Evolutionary conservation across 2,113 vertebrate species (phyloP), one percentile per base, ranked within the genome.

Genomic region (cattle (Bos taurus)): DNA sequence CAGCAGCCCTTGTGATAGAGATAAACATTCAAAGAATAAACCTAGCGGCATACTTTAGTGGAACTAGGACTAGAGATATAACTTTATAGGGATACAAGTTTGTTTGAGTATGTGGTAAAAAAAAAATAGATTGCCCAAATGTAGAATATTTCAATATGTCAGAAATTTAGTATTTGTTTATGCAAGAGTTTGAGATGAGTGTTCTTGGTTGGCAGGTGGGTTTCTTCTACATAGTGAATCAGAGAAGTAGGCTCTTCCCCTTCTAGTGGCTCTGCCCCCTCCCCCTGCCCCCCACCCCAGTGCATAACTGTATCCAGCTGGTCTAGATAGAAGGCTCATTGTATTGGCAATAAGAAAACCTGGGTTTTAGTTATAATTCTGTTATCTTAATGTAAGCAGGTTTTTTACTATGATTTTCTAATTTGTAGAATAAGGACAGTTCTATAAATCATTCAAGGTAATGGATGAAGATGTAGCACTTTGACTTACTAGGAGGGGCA

Each of bases 11-110:
- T 88, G 52, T 77, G 50, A 78, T 96, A 10, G 40, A 88, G 48
- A 81, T 91, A 59, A 82, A 92, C 36, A 59, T 90, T 91, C 77
- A 96, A 84, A 64, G 30, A 50, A 48, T 60, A 89, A 82, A 80
- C 19, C 33, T 71, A 89, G 43, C 1, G 50, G 57, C 52, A 91
- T 81, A 90, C 33, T 56, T 82, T 40, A 92, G 33, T 88, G 11
- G 5, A n/a, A 92, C 28, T 78, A 95, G 59, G 33, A 0, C 26
- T 80, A 33, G 14, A 84, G 52, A 46, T 77, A 26, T 7, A 40
- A 43, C 21, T 77, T 43, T 25, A 43, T 26, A 77, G 23, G 26
- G 0, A 43, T 77, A 81, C 43, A 88, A 40, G 57, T 84, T 81
- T 67, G 7, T 40, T 90, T 74, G 7, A 3, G 40, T 56, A n/a